Evolutionary conservation across 1,140 invertebrate species (phyloP).

Genomic region (Tetragonula clypearis): DNA sequence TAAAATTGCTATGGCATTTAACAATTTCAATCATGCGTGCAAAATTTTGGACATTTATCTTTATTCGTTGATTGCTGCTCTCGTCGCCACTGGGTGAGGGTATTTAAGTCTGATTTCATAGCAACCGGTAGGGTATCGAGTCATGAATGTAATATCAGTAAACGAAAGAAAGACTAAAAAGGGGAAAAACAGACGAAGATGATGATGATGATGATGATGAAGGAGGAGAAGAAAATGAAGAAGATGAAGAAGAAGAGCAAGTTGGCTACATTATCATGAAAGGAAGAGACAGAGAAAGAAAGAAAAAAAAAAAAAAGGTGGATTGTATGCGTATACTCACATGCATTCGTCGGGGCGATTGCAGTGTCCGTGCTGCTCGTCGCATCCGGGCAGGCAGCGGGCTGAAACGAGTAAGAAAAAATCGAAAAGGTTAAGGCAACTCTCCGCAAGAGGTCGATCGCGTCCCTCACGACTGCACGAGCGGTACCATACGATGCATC

Average conservation of each 20-base stretch:
- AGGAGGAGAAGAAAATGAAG: background rate
- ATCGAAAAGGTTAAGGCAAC: constrained; percentile 79
- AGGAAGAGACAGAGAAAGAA: background rate
- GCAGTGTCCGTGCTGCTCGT: constrained; percentile 94
- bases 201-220: background rate
- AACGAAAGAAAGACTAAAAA: background rate
- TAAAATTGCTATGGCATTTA: too few relatives aligned
- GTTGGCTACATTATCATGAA: background rate
- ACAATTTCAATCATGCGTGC: too few relatives aligned
- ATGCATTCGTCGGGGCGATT: constrained; percentile 95
- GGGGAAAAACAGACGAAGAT: background rate
- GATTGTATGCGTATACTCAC: constrained; percentile 86
- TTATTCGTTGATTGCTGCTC: too few relatives aligned
- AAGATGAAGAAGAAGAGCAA: background rate
- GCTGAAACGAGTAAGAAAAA: constrained; percentile 89
- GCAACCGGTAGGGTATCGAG: constrained; percentile 10
- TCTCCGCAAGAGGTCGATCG: constrained; percentile 78
- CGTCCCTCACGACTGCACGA: constrained; percentile 73
- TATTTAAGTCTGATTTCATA: too few relatives aligned
- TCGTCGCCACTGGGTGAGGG: too few relatives aligned
- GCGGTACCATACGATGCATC: constrained; percentile 59
- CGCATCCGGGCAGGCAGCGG: constrained; percentile 95
- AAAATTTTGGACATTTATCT: too few relatives aligned
- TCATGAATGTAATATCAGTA: constrained; percentile 45
- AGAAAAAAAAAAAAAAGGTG: background rate